phyloP scores from a whole-genome alignment of 2,113 vertebrate genomes.

The Platichthys stellatus region DNA sequence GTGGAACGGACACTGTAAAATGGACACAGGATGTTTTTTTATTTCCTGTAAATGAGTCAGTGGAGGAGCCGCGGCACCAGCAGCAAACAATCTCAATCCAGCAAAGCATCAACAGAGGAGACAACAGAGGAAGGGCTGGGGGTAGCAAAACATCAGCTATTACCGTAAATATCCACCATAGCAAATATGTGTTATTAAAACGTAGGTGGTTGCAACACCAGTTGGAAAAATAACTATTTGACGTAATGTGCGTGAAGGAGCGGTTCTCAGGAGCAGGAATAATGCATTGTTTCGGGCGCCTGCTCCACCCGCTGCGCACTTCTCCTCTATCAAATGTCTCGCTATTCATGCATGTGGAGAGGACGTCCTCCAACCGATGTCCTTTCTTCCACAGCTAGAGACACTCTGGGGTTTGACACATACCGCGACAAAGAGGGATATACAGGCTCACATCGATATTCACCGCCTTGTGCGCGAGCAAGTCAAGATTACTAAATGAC shows the following conservation, averaged over 20 bases:
- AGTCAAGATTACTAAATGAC: slow-evolving; percentile 72
- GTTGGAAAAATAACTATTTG: slow-evolving; percentile 55
- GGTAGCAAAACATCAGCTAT: slow-evolving; percentile 27
- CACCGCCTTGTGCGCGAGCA: slow-evolving; percentile 51
- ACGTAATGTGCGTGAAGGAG: slow-evolving; percentile 40
- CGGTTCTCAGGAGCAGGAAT: slow-evolving; percentile 46
- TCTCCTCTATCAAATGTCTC: slow-evolving; percentile 58
- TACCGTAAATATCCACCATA: slow-evolving; percentile 43
- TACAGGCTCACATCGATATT: slow-evolving; percentile 69
- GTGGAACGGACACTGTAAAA: slow-evolving; percentile 44
- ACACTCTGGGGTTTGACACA: slow-evolving; percentile 60
- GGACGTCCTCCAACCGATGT: slow-evolving; percentile 63
- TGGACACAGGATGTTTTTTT: slow-evolving; percentile 43
- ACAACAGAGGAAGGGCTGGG: background rate
- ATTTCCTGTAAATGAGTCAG: slow-evolving; percentile 34
- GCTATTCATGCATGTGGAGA: slow-evolving; percentile 65
- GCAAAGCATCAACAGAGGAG: slow-evolving; percentile 17
- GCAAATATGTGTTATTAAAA: slow-evolving; percentile 40
- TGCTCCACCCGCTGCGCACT: slow-evolving; percentile 18
- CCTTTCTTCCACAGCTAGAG: slow-evolving; percentile 52
- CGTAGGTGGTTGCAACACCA: slow-evolving; percentile 26
- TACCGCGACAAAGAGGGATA: slow-evolving; percentile 61
- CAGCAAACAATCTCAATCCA: slow-evolving; percentile 67
- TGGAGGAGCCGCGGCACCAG: slow-evolving; percentile 20
- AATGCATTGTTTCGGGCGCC: slow-evolving; percentile 44